A percentile compares a stretch with the other conserved stretches of the same genome.
Conservation (phyloP, 2,888 invertebrate genomes). For the Apoderus coryli region DNA sequence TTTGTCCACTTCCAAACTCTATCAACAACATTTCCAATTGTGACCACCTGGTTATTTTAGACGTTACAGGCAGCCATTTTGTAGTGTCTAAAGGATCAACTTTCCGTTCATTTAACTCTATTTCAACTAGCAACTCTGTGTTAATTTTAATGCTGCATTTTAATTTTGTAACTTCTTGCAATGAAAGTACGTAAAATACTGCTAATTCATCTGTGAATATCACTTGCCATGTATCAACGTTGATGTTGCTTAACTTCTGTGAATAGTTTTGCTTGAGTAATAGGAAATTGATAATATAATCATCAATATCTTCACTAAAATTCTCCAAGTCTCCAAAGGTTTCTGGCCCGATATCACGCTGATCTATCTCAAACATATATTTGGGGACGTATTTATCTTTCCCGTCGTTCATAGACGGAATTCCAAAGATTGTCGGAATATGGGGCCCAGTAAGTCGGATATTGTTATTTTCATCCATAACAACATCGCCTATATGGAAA, state of each 20-base stretch:
- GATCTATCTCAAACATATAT: slow-evolving; percentile 13
- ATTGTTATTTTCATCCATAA: slow-evolving; percentile 1
- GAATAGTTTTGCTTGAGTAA: too few species aligned
- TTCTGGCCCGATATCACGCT: slow-evolving; percentile 12
- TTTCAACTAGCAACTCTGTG: slow-evolving; percentile 11
- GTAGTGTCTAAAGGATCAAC: slow-evolving; percentile 19
- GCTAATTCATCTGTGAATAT: slow-evolving; percentile 9
- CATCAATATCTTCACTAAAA: too few species aligned
- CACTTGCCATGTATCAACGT: slow-evolving; percentile 2
- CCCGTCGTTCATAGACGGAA: too few species aligned
- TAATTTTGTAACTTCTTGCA: slow-evolving; percentile 11
- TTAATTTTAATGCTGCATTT: slow-evolving; percentile 14
- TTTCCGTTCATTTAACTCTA: slow-evolving; percentile 14
- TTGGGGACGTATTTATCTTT: slow-evolving; percentile 12
- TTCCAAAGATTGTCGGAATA: too few species aligned
- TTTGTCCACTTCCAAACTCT: slow-evolving; percentile 7
- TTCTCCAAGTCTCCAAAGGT: too few species aligned
- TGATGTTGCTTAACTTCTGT: slow-evolving; percentile 7
- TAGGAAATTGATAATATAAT: too few species aligned
- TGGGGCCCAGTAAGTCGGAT: too few species aligned
- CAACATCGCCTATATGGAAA: slow-evolving; percentile 7
- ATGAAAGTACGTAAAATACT: slow-evolving; percentile 11
- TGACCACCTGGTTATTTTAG: slow-evolving; percentile 15
- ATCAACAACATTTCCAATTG: slow-evolving; percentile 12
- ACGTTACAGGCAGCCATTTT: slow-evolving; percentile 14